Evolutionary conservation across 2,113 vertebrate species (phyloP).

Genomic region (Tetrao urogallus): DNA sequence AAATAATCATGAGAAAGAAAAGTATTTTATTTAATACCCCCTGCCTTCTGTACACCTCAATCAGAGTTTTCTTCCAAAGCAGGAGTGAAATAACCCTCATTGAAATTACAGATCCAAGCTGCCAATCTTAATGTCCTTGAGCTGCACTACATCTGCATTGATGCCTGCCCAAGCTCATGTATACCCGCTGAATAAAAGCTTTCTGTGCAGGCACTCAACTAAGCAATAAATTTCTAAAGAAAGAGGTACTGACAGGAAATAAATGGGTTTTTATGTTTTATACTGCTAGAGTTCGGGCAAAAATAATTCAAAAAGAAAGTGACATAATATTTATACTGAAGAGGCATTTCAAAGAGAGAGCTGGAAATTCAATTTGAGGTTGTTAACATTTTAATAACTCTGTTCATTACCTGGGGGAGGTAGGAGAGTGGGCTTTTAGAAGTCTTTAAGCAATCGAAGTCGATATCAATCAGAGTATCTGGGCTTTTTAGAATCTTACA

Average conservation of each 20-base stretch:
- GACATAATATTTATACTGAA: not conserved
- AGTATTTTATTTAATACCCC: not conserved
- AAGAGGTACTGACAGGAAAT: not conserved
- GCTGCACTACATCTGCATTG: not conserved
- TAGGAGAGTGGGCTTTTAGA: not conserved
- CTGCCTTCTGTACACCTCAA: not conserved
- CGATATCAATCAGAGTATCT: not conserved
- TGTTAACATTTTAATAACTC: not conserved
- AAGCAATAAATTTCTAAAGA: conserved; percentile 27
- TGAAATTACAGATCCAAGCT: not conserved
- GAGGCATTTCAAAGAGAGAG: conserved; percentile 9
- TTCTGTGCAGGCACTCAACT: not conserved
- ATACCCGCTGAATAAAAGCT: not conserved
- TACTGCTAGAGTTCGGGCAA: not conserved
- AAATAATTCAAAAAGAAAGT: not conserved
- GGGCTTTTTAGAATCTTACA: not conserved
- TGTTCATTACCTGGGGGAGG: not conserved
- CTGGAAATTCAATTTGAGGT: not conserved
- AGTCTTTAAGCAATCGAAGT: not conserved
- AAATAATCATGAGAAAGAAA: not conserved
- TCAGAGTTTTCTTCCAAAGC: not conserved
- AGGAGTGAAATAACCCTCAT: not conserved
- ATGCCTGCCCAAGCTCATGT: not conserved
- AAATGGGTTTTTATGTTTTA: not conserved
- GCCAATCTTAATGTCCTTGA: not conserved